Percentiles rank a stretch among this genome's conserved stretches.
These are phyloP conservation scores for Conops quadrifasciatus DNA, from an alignment of 2,888 invertebrate genomes.

Conservation along the genomic window DNA sequence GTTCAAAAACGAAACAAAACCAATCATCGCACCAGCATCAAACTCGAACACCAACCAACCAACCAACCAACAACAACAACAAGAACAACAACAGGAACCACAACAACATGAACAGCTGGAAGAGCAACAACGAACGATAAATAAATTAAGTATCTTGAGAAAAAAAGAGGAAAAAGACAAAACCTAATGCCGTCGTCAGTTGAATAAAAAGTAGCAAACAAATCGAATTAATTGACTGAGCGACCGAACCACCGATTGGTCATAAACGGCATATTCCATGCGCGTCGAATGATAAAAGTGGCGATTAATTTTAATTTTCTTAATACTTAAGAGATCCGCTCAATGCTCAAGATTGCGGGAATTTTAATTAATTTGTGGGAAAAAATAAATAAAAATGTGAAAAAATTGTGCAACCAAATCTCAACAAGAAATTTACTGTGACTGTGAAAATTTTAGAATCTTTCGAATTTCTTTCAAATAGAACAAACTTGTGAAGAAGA, in stretches of 20 bases:
- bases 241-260: background rate
- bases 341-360: too few species aligned
- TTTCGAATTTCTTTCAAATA: too few species aligned
- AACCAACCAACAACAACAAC: background rate
- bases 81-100: constrained; percentile 35
- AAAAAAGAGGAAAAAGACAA: constrained; percentile 35
- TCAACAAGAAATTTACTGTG: background rate
- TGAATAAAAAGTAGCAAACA: background rate
- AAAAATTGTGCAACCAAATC: background rate
- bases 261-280: constrained; percentile 23
- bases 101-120: background rate
- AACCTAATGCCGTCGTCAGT: background rate
- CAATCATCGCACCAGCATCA: background rate
- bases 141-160: constrained; percentile 27
- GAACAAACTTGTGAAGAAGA: too few species aligned
- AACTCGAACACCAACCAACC: constrained; percentile 31
- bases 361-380: constrained; percentile 3
- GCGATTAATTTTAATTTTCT: background rate
- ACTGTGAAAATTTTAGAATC: too few species aligned
- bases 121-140: constrained; percentile 25
- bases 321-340: too few species aligned
- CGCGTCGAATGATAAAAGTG: constrained; percentile 18
- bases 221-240: constrained; percentile 8
- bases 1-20: constrained; percentile 25
- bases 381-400: background rate